Base-by-base conservation (phyloP, 2,888 invertebrate genomes). In the Pterobdella sp. region DNA sequence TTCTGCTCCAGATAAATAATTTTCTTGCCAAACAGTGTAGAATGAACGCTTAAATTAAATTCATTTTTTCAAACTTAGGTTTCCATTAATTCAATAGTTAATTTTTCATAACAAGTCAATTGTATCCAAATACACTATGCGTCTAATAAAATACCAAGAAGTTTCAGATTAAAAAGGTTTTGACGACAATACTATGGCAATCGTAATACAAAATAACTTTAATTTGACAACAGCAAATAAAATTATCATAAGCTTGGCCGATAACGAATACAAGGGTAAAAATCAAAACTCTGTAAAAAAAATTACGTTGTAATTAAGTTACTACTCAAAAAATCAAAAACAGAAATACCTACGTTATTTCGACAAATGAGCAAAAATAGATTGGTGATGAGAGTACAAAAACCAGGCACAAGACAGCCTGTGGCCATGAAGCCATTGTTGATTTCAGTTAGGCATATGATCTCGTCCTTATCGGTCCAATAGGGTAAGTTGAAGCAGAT, bases 381-480 rank as follows among this genome's bases (percentile, higher is more conserved):
- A 85, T 97, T 97, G 76, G 96, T 96, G 94, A 97, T 95, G 94
- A 97, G 95, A 72, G 97, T 97, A 79, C 96, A 96, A 86, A 98
- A 98, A 75, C 97, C 97, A 10, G 96, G 96, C 49, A 96, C 96
- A 79, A 97, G 87, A 84, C 96, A 97, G 83, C 94, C 94, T 87
- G 97, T 96, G 78, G 97, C 97, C 82, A 97, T 96, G 87, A 97
- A 97, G 79, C 97, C 97, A 80, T 97, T 87, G 85, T 97, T 97
- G 80, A 97, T 87, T 85, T 97, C 96, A 52, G 95, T 94, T 82
- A 97, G 86, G 85, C 96, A 96, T 81, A 96, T 96, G 77, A 97
- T 96, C 68, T 79, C 77, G 85, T 97, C 96, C 84, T 95, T 95
- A 74, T 94, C 94, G 85, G 94, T 93, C 97, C 96, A 97, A 78